A percentile compares a stretch with the other conserved stretches of the same genome.
Conservation (phyloP, 2,797 vertebrate genomes). For the Acanthopagrus latus region DNA sequence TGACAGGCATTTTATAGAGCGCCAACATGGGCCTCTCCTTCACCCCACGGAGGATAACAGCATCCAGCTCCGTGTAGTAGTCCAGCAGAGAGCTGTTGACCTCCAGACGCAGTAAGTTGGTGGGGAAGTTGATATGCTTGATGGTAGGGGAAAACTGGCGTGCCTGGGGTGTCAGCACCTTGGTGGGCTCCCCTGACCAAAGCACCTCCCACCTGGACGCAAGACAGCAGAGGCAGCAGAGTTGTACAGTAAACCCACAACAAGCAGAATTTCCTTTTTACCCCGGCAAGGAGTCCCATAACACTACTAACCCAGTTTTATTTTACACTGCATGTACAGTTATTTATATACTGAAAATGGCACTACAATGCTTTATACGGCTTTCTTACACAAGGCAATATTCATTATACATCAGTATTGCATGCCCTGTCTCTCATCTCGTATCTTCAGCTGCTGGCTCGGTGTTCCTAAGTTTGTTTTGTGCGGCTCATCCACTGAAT, state of each 20-base stretch:
- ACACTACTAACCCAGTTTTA: background rate
- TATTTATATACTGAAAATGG: background rate
- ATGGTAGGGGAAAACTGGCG: slow-evolving; percentile 96
- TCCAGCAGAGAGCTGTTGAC: slow-evolving; percentile 96
- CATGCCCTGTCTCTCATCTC: background rate
- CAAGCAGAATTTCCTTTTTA: background rate
- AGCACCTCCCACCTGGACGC: slow-evolving; percentile 92
- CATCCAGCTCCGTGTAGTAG: slow-evolving; percentile 98
- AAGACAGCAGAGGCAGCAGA: slow-evolving; percentile 15
- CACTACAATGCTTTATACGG: slow-evolving; percentile 1
- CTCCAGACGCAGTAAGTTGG: slow-evolving; percentile 96
- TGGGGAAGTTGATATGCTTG: slow-evolving; percentile 95
- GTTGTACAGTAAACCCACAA: background rate
- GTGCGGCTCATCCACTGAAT: background rate
- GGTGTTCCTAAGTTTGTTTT: slow-evolving; percentile 12
- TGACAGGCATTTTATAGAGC: slow-evolving; percentile 90
- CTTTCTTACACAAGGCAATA: background rate
- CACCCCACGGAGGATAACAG: slow-evolving; percentile 93
- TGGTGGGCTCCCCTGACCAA: slow-evolving; percentile 94
- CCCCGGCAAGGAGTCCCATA: background rate
- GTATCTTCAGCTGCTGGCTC: slow-evolving; percentile 8
- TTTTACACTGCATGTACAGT: background rate
- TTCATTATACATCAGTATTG: background rate
- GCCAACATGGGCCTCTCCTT: slow-evolving; percentile 93
- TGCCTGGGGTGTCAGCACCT: slow-evolving; percentile 92